phyloP scores from a whole-genome alignment of 2,888 invertebrate species.

The Glaucopsyche alexis region DNA sequence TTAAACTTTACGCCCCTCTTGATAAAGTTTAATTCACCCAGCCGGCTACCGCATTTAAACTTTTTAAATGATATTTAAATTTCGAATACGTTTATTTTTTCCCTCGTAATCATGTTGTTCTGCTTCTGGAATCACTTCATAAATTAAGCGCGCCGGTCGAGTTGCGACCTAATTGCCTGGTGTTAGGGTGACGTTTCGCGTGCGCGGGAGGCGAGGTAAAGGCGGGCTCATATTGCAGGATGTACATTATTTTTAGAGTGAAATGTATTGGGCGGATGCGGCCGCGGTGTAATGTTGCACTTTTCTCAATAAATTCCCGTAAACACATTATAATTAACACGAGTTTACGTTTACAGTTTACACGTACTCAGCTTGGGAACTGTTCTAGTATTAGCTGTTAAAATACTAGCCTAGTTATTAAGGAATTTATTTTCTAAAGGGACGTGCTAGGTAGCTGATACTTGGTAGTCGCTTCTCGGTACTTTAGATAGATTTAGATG shows the following conservation, averaged over 20 bases:
- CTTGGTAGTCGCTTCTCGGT: too few species aligned
- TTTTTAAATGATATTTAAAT: conserved; percentile 58
- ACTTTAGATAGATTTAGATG: too few species aligned
- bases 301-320: conserved; percentile 28
- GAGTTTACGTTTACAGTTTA: not conserved
- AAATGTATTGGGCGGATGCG: conserved; percentile 56
- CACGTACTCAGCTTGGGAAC: not conserved
- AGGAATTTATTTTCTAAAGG: not conserved
- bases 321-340: not conserved
- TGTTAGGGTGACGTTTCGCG: conserved; percentile 41
- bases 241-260: conserved; percentile 56
- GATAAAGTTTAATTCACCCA: conserved; percentile 36
- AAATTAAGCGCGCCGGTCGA: conserved; percentile 38
- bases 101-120: conserved; percentile 52
- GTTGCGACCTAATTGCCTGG: conserved; percentile 39
- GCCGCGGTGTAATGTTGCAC: conserved; percentile 59
- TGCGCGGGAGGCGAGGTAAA: conserved; percentile 47
- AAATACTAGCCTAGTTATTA: not conserved
- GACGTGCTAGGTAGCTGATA: not conserved
- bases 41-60: conserved; percentile 40
- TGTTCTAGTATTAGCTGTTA: not conserved
- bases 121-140: conserved; percentile 53
- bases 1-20: conserved; percentile 33
- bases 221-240: conserved; percentile 53
- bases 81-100: conserved; percentile 51